These are phyloP conservation scores for Eumacrocentrus americanus DNA, from an alignment of 2,888 invertebrate species.

Conservation along the genomic window DNA sequence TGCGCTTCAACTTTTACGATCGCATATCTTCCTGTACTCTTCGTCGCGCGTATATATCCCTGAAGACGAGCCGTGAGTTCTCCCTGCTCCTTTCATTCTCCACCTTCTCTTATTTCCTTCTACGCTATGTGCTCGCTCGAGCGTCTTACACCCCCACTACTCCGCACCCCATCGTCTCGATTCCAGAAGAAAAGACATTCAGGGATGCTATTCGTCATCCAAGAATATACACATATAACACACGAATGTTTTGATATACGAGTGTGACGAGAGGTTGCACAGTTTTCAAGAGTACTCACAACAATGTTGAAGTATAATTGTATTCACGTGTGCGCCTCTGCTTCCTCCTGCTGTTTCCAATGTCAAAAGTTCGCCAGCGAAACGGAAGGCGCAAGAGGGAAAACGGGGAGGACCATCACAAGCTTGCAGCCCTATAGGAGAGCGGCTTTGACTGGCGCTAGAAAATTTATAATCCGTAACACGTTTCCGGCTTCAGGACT, in stretches of 20 bases:
- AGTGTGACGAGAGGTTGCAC: neutral
- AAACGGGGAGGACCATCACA: neutral
- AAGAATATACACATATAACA: too few relatives aligned
- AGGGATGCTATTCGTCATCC: too few relatives aligned
- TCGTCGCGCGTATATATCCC: constrained; percentile 4
- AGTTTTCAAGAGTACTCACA: constrained; percentile 2
- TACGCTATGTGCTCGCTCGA: constrained; percentile 26
- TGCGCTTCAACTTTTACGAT: constrained; percentile 55
- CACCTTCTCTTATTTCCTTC: constrained; percentile 21
- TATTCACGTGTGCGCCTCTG: constrained; percentile 42
- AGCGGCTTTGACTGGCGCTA: constrained; percentile 27
- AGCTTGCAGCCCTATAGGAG: constrained; percentile 1
- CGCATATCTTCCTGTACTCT: constrained; percentile 48
- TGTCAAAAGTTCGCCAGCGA: neutral
- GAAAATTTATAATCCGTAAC: constrained; percentile 51
- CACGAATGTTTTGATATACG: too few relatives aligned
- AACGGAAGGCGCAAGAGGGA: neutral
- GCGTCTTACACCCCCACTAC: constrained; percentile 31
- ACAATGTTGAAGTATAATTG: constrained; percentile 39
- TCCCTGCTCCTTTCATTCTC: constrained; percentile 30
- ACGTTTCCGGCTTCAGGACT: constrained; percentile 45
- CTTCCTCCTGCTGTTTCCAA: neutral
- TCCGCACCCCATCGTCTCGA: constrained; percentile 27
- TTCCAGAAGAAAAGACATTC: constrained; percentile 20
- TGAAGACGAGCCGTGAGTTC: constrained; percentile 28